Percentiles rank a stretch among this genome's conserved stretches.
phyloP scores from a whole-genome alignment of 2,113 vertebrate species.

The Athene cunicularia region DNA sequence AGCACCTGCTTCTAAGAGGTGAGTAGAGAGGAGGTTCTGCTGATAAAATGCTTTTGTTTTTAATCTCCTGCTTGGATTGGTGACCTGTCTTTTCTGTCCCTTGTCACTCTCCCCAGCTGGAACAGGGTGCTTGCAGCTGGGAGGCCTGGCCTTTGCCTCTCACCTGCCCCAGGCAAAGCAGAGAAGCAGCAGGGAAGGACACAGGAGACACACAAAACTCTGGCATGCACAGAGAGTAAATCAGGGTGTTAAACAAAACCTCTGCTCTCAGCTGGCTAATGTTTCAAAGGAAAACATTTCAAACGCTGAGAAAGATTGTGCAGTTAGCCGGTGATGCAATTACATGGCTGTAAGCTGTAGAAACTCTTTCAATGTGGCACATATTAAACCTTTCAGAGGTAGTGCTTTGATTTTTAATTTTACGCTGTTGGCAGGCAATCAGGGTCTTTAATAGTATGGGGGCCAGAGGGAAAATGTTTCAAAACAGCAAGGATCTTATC shows the following conservation, averaged over 20 bases:
- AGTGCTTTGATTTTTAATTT: slow-evolving; percentile 83
- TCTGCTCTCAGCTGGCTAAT: slow-evolving; percentile 54
- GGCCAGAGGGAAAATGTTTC: slow-evolving; percentile 83
- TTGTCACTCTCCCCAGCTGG: background rate
- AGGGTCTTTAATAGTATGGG: slow-evolving; percentile 79
- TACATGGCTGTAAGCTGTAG: slow-evolving; percentile 74
- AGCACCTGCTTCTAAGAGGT: background rate
- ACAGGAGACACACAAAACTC: background rate
- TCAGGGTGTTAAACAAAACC: slow-evolving; percentile 55
- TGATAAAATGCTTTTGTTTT: background rate
- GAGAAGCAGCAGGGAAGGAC: background rate
- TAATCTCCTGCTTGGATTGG: background rate
- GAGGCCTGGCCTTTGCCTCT: accelerated
- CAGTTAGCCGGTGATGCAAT: slow-evolving; percentile 67
- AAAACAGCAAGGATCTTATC: slow-evolving; percentile 83
- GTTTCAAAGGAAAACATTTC: slow-evolving; percentile 75
- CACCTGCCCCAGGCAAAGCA: background rate
- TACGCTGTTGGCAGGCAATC: slow-evolving; percentile 79
- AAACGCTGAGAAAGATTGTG: slow-evolving; percentile 50
- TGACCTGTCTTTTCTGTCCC: background rate
- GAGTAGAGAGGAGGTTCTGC: background rate
- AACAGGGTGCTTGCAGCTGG: accelerated
- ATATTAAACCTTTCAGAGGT: slow-evolving; percentile 79
- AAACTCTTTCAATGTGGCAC: slow-evolving; percentile 70
- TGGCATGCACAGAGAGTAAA: background rate